A percentile compares a stretch with the other conserved stretches of the same genome.
These are phyloP conservation scores for Agrilus planipennis DNA, from an alignment of 1,140 invertebrate genomes.

Conservation along the genomic window DNA sequence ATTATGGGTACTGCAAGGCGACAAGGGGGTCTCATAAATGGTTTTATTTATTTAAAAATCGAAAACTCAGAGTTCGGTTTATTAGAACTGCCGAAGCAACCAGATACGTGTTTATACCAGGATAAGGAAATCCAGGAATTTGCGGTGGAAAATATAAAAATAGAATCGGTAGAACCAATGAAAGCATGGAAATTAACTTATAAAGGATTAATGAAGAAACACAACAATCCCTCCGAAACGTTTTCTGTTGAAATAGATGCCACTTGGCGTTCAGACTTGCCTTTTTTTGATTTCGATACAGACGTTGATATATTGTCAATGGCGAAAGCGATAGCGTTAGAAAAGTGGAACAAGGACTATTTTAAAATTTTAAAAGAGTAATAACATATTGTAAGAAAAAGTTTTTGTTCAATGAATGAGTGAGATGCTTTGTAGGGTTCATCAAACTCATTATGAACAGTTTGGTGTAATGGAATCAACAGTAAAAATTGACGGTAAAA, in stretches of 20 bases:
- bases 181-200: conserved; percentile 50
- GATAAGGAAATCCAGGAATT: conserved; percentile 39
- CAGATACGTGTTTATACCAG: conserved; percentile 48
- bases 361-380: conserved; percentile 51
- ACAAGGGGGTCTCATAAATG: conserved; percentile 36
- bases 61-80: conserved; percentile 35
- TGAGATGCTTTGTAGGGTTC: conserved; percentile 38
- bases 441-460: conserved; percentile 65
- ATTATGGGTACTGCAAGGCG: conserved; percentile 37
- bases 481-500: conserved; percentile 39
- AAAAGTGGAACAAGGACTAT: conserved; percentile 52
- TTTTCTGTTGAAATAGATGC: conserved; percentile 38
- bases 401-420: conserved; percentile 6
- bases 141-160: conserved; percentile 42
- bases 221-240: conserved; percentile 10
- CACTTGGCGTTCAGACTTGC: conserved; percentile 37
- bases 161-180: conserved; percentile 42
- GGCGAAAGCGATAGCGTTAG: conserved; percentile 48
- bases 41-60: conserved; percentile 43
- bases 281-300: conserved; percentile 51
- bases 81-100: conserved; percentile 45
- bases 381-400: conserved; percentile 10
- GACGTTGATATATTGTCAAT: conserved; percentile 47
- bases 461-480: conserved; percentile 43
- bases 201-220: conserved; percentile 49